phyloP scores from a whole-genome alignment of 2,888 invertebrate genomes.

The Agapetus fuscipes region DNA sequence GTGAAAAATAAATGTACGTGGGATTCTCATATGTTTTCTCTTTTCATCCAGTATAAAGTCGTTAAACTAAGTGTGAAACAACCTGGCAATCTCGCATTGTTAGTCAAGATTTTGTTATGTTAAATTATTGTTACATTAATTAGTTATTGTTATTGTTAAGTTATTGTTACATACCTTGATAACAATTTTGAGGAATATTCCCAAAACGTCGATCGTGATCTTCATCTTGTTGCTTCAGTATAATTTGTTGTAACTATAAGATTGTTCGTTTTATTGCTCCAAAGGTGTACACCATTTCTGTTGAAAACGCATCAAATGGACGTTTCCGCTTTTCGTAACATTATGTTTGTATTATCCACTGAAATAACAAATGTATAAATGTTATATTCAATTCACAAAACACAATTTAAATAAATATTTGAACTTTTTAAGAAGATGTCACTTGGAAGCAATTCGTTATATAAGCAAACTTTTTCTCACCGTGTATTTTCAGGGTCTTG shows the following conservation, averaged over 20 bases:
- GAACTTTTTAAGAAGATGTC: neutral
- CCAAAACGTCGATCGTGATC: conserved; percentile 43
- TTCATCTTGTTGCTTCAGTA: conserved; percentile 35
- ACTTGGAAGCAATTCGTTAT: conserved; percentile 9
- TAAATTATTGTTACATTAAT: no score
- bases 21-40: no score
- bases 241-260: conserved; percentile 1
- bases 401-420: neutral
- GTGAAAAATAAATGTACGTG: no score
- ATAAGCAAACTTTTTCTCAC: conserved; percentile 17
- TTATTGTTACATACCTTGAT: conserved; percentile 41
- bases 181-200: conserved; percentile 44
- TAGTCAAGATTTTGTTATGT: no score
- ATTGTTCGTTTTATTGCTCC: neutral
- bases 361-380: no score
- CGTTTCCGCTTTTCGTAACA: no score
- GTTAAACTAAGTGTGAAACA: no score
- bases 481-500: conserved; percentile 13
- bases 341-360: no score
- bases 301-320: neutral
- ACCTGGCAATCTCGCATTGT: no score
- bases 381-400: no score
- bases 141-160: no score
- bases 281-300: conserved; percentile 4
- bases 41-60: no score